Percentiles rank a stretch among this genome's conserved stretches.
Evolutionary conservation across 2,797 vertebrate species (phyloP).

Genomic region (Acipenser oxyrinchus): DNA sequence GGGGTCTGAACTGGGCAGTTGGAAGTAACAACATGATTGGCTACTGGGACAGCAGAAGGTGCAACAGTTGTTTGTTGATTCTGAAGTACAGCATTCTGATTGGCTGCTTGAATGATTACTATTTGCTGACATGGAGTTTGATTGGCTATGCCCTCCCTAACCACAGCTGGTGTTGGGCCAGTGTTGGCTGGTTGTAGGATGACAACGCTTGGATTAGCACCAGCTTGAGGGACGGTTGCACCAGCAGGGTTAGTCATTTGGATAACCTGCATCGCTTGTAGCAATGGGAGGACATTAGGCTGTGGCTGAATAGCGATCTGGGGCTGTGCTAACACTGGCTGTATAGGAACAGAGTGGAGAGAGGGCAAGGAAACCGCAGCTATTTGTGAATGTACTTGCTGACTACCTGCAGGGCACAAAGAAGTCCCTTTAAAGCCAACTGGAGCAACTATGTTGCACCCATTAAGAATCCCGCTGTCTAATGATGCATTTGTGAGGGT

Average conservation of each 20-base stretch:
- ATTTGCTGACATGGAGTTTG: constrained; percentile 88
- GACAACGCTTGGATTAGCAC: constrained; percentile 83
- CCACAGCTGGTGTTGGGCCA: constrained; percentile 62
- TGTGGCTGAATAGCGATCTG: constrained; percentile 62
- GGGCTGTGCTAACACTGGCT: constrained; percentile 57
- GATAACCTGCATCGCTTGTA: constrained; percentile 92
- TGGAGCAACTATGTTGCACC: constrained; percentile 40
- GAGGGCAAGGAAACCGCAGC: constrained; percentile 61
- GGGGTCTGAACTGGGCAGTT: constrained; percentile 54
- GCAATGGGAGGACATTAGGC: constrained; percentile 74
- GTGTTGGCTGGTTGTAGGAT: constrained; percentile 85
- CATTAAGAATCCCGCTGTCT: not conserved
- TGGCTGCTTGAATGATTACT: constrained; percentile 92
- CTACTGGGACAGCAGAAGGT: constrained; percentile 58
- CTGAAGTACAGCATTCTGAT: constrained; percentile 72
- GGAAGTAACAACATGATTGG: constrained; percentile 54
- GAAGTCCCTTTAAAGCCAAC: constrained; percentile 54
- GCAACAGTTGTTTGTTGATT: constrained; percentile 67
- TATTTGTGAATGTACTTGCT: constrained; percentile 47
- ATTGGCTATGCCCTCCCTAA: constrained; percentile 77
- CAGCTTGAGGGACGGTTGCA: constrained; percentile 63
- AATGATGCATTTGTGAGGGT: constrained; percentile 14
- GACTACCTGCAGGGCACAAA: constrained; percentile 55
- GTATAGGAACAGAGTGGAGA: constrained; percentile 53
- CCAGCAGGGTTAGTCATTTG: constrained; percentile 78